Evolutionary conservation across 2,113 vertebrate genomes (phyloP).

Genomic region (Mus pahari): DNA sequence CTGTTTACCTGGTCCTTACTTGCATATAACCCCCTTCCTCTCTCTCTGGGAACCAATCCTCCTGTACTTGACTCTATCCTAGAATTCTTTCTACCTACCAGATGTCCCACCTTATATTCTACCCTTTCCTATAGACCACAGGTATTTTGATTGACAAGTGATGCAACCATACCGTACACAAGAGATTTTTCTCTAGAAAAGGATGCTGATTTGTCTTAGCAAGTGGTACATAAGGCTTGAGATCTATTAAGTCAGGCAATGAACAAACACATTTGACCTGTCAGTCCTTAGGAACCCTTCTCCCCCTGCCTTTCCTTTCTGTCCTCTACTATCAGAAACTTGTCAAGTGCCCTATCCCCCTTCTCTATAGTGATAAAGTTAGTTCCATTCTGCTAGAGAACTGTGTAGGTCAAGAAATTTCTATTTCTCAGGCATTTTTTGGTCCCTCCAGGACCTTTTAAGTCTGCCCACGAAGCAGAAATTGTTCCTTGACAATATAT

Average conservation of each 20-base stretch:
- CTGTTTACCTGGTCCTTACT: too few species aligned
- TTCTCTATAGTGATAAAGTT: slow-evolving; percentile 22
- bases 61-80: too few species aligned
- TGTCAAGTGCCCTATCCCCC: neutral
- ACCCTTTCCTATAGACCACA: too few species aligned
- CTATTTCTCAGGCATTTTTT: neutral
- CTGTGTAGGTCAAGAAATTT: slow-evolving; percentile 17
- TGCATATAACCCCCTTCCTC: too few species aligned
- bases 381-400: neutral
- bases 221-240: slow-evolving; percentile 13
- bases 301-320: neutral
- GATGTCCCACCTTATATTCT: too few species aligned
- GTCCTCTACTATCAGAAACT: neutral
- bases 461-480: neutral
- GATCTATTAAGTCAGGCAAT: slow-evolving; percentile 36
- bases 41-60: too few species aligned
- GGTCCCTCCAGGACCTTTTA: neutral
- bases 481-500: neutral
- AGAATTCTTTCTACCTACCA: too few species aligned
- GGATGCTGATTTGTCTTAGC: fast-evolving
- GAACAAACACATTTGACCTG: neutral
- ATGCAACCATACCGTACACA: too few species aligned
- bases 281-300: neutral
- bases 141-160: too few species aligned
- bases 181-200: neutral